Conservation (phyloP, 2,888 invertebrate genomes). For the Hirtodrosophila duncani region DNA sequence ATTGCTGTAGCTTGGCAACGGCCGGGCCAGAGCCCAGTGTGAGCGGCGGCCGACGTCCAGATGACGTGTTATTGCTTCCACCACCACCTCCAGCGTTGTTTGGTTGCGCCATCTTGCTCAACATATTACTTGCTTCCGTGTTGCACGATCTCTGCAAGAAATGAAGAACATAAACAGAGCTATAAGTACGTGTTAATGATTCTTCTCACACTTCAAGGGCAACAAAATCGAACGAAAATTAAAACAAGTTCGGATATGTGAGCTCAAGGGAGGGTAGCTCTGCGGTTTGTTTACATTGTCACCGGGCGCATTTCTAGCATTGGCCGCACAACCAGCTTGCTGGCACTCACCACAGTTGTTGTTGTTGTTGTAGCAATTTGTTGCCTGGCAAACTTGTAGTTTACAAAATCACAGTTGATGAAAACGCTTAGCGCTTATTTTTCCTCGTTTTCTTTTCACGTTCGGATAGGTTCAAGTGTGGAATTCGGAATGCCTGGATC, state of each 20-base stretch:
- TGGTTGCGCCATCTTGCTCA: slow-evolving; percentile 71
- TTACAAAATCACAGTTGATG: slow-evolving; percentile 49
- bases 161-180: neutral
- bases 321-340: slow-evolving; percentile 44
- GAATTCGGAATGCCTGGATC: slow-evolving; percentile 6
- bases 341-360: slow-evolving; percentile 47
- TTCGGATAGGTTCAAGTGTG: slow-evolving; percentile 27
- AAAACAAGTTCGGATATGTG: slow-evolving; percentile 24
- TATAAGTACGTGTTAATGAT: neutral
- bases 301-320: slow-evolving; percentile 41
- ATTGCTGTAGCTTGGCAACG: slow-evolving; percentile 45
- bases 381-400: slow-evolving; percentile 23
- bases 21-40: slow-evolving; percentile 31
- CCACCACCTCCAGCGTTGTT: slow-evolving; percentile 42
- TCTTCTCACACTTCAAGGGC: slow-evolving; percentile 25
- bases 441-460: slow-evolving; percentile 17
- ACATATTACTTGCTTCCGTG: slow-evolving; percentile 69
- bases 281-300: slow-evolving; percentile 44
- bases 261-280: slow-evolving; percentile 6
- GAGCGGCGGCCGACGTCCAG: slow-evolving; percentile 54
- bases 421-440: slow-evolving; percentile 46
- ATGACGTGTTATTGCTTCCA: slow-evolving; percentile 29
- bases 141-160: slow-evolving; percentile 39
- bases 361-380: slow-evolving; percentile 10
- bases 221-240: slow-evolving; percentile 32